Percentiles rank a stretch among this genome's conserved stretches.
Evolutionary conservation across 2,113 vertebrate genomes (phyloP).

Genomic region (Aplodontia rufa): DNA sequence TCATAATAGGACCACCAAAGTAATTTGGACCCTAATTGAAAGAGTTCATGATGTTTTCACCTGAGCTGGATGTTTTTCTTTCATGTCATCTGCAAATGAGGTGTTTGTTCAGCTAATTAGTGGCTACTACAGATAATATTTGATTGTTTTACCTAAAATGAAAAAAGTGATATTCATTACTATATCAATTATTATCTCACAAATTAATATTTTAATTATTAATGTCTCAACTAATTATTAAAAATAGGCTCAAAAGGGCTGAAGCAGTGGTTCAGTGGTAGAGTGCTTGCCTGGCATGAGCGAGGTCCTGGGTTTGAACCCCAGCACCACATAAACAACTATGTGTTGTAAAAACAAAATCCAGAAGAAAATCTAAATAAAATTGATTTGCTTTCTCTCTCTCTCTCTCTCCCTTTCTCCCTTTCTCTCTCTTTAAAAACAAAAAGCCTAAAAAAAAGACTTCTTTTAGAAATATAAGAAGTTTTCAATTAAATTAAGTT

Average conservation of each 20-base stretch:
- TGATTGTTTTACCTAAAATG: slow-evolving; percentile 27
- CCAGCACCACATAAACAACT: too few relatives aligned
- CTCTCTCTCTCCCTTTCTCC: too few relatives aligned
- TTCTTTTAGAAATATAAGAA: slow-evolving; percentile 35
- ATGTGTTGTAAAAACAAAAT: too few relatives aligned
- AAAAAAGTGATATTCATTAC: slow-evolving; percentile 32
- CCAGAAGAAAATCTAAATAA: too few relatives aligned
- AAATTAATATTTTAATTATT: slow-evolving; percentile 42
- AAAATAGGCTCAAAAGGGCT: neutral
- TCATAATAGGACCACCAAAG: neutral
- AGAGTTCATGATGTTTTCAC: slow-evolving; percentile 2
- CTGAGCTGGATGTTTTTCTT: neutral
- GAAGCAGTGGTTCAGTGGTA: too few relatives aligned
- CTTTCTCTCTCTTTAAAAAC: too few relatives aligned
- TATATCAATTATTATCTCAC: neutral
- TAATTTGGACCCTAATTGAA: neutral
- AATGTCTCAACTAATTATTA: neutral
- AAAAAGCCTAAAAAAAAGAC: too few relatives aligned
- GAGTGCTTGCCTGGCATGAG: too few relatives aligned
- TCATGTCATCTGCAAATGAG: slow-evolving; percentile 1
- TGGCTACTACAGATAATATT: neutral
- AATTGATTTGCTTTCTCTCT: too few relatives aligned
- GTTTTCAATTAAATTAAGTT: slow-evolving; percentile 39
- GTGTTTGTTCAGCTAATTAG: slow-evolving; percentile 28
- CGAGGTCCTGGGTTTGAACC: too few relatives aligned